Conservation (phyloP, 2,888 invertebrate species). For the Operophtera brumata region DNA sequence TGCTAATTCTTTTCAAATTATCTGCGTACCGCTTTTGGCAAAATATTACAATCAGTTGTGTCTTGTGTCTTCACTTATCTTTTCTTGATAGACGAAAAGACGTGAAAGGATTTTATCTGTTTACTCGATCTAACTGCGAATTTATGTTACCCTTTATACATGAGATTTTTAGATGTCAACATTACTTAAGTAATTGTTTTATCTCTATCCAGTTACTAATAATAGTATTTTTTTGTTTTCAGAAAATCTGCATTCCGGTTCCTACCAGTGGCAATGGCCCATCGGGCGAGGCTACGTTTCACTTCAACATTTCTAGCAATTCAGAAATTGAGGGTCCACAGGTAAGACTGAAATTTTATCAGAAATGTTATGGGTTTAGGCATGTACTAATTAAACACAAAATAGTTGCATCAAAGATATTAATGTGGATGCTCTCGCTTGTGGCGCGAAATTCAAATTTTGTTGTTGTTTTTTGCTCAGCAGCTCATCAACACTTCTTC, state of each 20-base stretch:
- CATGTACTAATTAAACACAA: not conserved
- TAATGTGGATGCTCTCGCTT: too few relatives aligned
- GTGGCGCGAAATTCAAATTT: too few relatives aligned
- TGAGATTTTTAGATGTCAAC: not conserved
- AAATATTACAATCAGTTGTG: conserved; percentile 26
- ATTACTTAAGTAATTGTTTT: not conserved
- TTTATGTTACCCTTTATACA: not conserved
- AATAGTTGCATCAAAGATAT: not conserved
- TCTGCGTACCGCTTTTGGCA: conserved; percentile 37
- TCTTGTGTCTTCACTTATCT: conserved; percentile 21
- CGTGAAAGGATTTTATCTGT: conserved; percentile 14
- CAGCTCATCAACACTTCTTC: too few relatives aligned
- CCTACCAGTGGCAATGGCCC: conserved; percentile 80
- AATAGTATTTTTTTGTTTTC: conserved; percentile 53
- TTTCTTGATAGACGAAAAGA: conserved; percentile 14
- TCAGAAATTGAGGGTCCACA: conserved; percentile 90
- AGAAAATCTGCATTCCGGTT: conserved; percentile 89
- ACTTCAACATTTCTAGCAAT: conserved; percentile 89
- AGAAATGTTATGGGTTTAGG: not conserved
- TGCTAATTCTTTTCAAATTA: conserved; percentile 48
- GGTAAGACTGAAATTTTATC: conserved; percentile 47
- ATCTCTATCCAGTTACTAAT: conserved; percentile 1
- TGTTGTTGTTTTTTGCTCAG: too few relatives aligned
- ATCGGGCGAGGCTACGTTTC: conserved; percentile 81
- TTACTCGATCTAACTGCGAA: conserved; percentile 5